phyloP scores from a whole-genome alignment of 2,113 vertebrate genomes.

The Accipiter cooperii region DNA sequence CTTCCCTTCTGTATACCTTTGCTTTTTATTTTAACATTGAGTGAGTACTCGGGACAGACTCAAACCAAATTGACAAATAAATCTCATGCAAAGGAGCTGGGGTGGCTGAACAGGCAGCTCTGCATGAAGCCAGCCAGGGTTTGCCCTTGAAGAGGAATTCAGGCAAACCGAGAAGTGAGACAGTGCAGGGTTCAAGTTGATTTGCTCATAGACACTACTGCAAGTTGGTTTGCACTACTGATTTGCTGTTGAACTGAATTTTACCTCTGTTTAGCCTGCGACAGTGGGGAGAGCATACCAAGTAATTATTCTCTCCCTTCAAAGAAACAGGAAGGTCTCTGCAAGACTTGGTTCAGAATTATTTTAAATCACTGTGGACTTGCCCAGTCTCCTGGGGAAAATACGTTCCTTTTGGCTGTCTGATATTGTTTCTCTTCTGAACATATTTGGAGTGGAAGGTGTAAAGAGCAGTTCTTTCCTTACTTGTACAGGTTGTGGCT shows the following conservation, averaged over 20 bases:
- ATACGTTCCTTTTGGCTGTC: not conserved
- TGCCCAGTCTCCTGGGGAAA: not conserved
- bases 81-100: not conserved
- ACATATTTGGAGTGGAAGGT: not conserved
- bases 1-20: not conserved
- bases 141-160: not conserved
- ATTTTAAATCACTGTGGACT: not conserved
- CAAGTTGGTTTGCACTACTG: not conserved
- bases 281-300: not conserved
- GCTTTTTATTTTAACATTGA: not conserved
- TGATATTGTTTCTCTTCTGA: not conserved
- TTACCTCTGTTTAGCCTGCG: not conserved
- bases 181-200: not conserved
- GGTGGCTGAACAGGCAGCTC: not conserved
- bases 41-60: not conserved
- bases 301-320: not conserved
- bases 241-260: not conserved
- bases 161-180: not conserved
- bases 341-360: not conserved
- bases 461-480: not conserved
- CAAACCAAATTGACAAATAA: not conserved
- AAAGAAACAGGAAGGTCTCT: fast-evolving
- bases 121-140: not conserved
- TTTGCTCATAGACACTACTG: not conserved
- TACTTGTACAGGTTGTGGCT: not conserved